Conservation (phyloP, 2,797 vertebrate genomes). For the Rhinophrynus dorsalis region DNA sequence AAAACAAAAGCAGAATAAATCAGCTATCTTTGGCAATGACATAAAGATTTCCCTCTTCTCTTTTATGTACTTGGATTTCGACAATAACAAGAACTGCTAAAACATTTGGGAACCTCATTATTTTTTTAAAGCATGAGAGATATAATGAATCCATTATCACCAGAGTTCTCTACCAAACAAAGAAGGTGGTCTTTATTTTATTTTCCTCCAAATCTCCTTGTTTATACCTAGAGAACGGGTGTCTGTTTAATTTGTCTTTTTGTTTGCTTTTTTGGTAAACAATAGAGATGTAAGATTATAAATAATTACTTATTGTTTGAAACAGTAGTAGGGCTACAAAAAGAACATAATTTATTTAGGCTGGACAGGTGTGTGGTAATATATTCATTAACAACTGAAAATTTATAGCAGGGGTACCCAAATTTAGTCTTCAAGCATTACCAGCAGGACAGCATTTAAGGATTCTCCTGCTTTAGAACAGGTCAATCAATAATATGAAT, state of each 20-base stretch:
- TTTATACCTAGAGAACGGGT: neutral
- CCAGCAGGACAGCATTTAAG: no score
- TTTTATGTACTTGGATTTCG: constrained; percentile 7
- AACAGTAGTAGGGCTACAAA: neutral
- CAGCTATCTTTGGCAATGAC: constrained; percentile 12
- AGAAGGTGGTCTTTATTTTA: neutral
- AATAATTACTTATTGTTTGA: neutral
- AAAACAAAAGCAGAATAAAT: constrained; percentile 6
- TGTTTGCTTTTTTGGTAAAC: neutral
- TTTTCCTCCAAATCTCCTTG: neutral
- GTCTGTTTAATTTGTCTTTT: neutral
- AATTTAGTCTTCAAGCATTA: no score
- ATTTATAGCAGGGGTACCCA: no score
- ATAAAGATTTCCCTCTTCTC: constrained; percentile 9
- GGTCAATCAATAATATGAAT: no score
- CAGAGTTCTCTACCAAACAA: neutral
- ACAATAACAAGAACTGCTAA: neutral
- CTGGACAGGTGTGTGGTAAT: no score
- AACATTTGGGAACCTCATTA: constrained; percentile 3
- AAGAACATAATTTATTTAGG: neutral
- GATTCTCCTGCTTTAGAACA: no score
- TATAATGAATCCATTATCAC: neutral
- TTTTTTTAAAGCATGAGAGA: constrained; percentile 1
- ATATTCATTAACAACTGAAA: no score
- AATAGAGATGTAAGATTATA: neutral